phyloP scores from a whole-genome alignment of 2,113 vertebrate genomes.

The Naja naja region DNA sequence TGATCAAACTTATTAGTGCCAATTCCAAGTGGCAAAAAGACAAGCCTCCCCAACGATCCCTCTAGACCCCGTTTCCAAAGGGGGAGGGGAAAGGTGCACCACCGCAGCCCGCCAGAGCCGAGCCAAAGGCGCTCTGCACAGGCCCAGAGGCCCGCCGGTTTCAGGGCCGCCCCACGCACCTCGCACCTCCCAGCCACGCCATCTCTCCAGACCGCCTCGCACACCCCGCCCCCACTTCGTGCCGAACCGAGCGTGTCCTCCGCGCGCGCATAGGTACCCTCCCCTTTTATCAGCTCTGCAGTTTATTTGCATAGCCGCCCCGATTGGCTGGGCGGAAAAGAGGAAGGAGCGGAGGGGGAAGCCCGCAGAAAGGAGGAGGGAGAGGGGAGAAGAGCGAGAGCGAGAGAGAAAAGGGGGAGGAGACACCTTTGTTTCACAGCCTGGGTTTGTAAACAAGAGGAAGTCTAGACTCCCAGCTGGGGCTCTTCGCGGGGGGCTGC shows the following conservation, averaged over 20 bases:
- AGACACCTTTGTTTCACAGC: slow-evolving; percentile 25
- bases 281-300: slow-evolving; percentile 14
- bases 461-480: slow-evolving; percentile 32
- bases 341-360: slow-evolving; percentile 19
- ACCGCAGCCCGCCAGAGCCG: rapidly evolving
- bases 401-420: background rate
- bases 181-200: background rate
- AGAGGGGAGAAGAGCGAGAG: background rate
- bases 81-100: background rate
- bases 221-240: background rate
- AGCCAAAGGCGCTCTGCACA: background rate
- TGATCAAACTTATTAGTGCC: background rate
- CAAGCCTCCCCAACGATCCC: background rate
- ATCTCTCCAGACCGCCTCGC: background rate
- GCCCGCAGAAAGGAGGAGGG: background rate
- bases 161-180: background rate
- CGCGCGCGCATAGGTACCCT: background rate
- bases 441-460: slow-evolving; percentile 37
- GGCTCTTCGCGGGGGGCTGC: background rate
- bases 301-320: slow-evolving; percentile 18
- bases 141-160: background rate
- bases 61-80: background rate
- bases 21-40: background rate
- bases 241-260: background rate
- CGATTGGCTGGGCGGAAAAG: background rate